phyloP scores from a whole-genome alignment of 1,140 invertebrate genomes.

The Chironomus tepperi region DNA sequence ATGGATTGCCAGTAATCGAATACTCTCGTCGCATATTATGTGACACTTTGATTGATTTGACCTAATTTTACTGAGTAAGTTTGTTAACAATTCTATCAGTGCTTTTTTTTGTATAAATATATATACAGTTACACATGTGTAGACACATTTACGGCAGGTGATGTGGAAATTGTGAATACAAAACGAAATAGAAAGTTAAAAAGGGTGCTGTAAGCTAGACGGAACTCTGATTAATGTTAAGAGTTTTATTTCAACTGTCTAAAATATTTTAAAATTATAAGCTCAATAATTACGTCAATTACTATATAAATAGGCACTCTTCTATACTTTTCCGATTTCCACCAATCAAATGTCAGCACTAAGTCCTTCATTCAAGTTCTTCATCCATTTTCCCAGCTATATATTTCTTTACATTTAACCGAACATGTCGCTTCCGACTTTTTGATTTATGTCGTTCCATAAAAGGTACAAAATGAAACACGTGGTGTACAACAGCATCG shows the following conservation, averaged over 20 bases:
- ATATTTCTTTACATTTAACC: no score
- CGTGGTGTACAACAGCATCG: not conserved
- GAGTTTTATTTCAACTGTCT: no score
- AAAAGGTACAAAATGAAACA: not conserved
- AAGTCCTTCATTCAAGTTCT: no score
- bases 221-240: no score
- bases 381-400: no score
- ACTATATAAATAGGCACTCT: no score
- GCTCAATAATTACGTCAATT: no score
- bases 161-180: no score
- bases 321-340: not conserved
- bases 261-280: no score
- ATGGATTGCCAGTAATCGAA: constrained; percentile 12
- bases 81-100: not conserved
- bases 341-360: no score
- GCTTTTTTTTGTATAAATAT: not conserved
- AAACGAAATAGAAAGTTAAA: no score
- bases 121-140: not conserved
- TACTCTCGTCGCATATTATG: constrained; percentile 7
- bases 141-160: not conserved
- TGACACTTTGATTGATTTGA: constrained; percentile 21
- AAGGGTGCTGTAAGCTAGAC: no score
- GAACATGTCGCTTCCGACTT: not conserved
- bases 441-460: constrained; percentile 2
- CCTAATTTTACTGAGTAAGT: not conserved